A percentile compares a stretch with the other conserved stretches of the same genome.
These are phyloP conservation scores for Drosophila rellima DNA, from an alignment of 2,888 invertebrate genomes.

Conservation along the genomic window DNA sequence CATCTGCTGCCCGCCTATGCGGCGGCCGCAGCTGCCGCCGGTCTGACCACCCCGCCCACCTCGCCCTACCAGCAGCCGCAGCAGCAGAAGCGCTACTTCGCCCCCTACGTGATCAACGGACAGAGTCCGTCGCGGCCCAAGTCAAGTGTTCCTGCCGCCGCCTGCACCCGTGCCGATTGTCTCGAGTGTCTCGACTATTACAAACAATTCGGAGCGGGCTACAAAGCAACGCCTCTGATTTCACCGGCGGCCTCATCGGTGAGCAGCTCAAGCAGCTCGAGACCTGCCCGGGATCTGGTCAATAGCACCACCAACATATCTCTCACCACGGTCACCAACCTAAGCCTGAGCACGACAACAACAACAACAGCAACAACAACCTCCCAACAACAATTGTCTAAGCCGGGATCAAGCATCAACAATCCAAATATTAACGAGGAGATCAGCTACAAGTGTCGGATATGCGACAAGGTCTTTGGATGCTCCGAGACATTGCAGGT, in stretches of 20 bases:
- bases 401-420: slow-evolving; percentile 16
- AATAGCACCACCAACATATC: slow-evolving; percentile 63
- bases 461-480: slow-evolving; percentile 86
- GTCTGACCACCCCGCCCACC: slow-evolving; percentile 62
- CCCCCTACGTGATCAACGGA: slow-evolving; percentile 69
- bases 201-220: slow-evolving; percentile 60
- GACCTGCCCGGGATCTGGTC: slow-evolving; percentile 48
- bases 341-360: slow-evolving; percentile 61
- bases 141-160: slow-evolving; percentile 19
- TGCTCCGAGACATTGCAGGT: slow-evolving; percentile 85
- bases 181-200: slow-evolving; percentile 79
- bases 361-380: slow-evolving; percentile 18
- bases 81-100: slow-evolving; percentile 75
- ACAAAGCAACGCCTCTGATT: slow-evolving; percentile 62
- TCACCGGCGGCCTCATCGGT: slow-evolving; percentile 77
- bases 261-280: slow-evolving; percentile 69
- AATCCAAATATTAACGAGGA: slow-evolving; percentile 69
- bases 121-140: slow-evolving; percentile 50
- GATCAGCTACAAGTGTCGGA: slow-evolving; percentile 84
- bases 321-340: slow-evolving; percentile 74
- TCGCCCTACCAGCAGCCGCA: slow-evolving; percentile 67
- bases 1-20: slow-evolving; percentile 81
- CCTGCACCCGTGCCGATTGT: slow-evolving; percentile 75
- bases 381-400: slow-evolving; percentile 20
- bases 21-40: slow-evolving; percentile 74